Evolutionary conservation across 2,113 vertebrate genomes (phyloP), one percentile per base, ranked within the genome.

Genomic region (Glareola pratincola): DNA sequence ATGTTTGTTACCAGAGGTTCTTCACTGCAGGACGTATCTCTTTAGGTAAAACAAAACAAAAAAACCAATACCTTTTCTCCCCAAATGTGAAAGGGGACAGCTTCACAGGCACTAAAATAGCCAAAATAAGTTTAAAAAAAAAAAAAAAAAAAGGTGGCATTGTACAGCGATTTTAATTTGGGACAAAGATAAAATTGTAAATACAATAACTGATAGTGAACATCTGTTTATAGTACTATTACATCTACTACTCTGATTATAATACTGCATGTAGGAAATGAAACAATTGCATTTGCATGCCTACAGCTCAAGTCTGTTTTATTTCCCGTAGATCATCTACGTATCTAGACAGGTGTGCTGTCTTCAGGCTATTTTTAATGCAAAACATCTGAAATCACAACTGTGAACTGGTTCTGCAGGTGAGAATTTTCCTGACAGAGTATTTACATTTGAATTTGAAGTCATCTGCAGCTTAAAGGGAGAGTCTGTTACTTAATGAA

Each of bases 301-400:
- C 50, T 82, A 63, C 71, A 81, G 82, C 62, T 86, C 60, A 47
- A 91, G 76, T 73, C 75, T 90, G 18, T 85, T 82, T 37, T 45
- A 76, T 79, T 95, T 97, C 91, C 87, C 0, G 4, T 63, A 76
- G 82, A 96, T 92, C 71, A 86, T 81, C 93, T 69, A 62, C 43
- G 59, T 39, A 73, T 80, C n/a, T 67, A 87, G 85, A 95, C 95
- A 96, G 92, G 89, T 96, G 94, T 80, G 47, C 20, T 92, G 57
- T 81, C 92, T 92, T 90, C 84, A 85, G 97, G 89, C 74, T 91
- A 83, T 89, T 97, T 96, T 95, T 85, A 54, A n/a, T 51, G 41
- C 74, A 72, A 57, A 94, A 79, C 94, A 95, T 93, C 88, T 96
- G 96, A 96, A 94, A 94, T 88, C 72, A 92, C 77, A 85, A 94